These are phyloP conservation scores for Contarinia nasturtii DNA, from an alignment of 1,140 invertebrate genomes.

Conservation along the genomic window DNA sequence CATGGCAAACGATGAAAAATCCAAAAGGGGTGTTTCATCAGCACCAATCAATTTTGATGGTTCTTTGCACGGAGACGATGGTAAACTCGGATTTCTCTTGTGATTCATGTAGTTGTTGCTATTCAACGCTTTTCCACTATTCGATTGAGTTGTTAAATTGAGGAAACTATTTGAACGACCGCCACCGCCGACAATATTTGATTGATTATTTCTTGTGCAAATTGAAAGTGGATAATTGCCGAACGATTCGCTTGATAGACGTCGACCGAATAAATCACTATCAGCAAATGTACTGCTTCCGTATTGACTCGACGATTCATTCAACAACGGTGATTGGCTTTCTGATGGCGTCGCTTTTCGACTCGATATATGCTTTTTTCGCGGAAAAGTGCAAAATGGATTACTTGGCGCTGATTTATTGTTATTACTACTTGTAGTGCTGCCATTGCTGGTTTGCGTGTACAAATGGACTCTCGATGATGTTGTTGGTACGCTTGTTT, in stretches of 20 bases:
- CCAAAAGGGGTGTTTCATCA: slow-evolving; percentile 16
- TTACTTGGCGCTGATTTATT: slow-evolving; percentile 17
- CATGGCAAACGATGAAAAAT: slow-evolving; percentile 11
- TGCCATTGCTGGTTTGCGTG: slow-evolving; percentile 23
- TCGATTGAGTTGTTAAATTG: slow-evolving; percentile 14
- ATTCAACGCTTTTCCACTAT: not conserved
- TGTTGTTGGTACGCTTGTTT: slow-evolving; percentile 12
- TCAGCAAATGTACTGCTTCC: slow-evolving; percentile 20
- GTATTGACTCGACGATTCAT: slow-evolving; percentile 22
- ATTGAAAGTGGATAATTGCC: slow-evolving; percentile 12
- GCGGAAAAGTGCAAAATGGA: slow-evolving; percentile 39
- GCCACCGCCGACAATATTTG: slow-evolving; percentile 15
- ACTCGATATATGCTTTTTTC: slow-evolving; percentile 25
- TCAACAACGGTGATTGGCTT: slow-evolving; percentile 46
- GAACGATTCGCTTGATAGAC: slow-evolving; percentile 6
- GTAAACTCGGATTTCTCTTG: slow-evolving; percentile 12
- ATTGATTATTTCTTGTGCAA: slow-evolving; percentile 10
- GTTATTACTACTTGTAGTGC: slow-evolving; percentile 2
- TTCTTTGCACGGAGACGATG: slow-evolving; percentile 16
- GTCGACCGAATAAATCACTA: slow-evolving; percentile 5
- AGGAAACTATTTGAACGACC: slow-evolving; percentile 21
- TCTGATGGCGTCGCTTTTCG: slow-evolving; percentile 32
- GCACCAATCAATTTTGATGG: slow-evolving; percentile 14
- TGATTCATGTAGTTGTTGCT: not conserved
- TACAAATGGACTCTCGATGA: slow-evolving; percentile 14